Evolutionary conservation across 1,140 invertebrate species (phyloP).

Genomic region (Ceratosolen fusciceps): DNA sequence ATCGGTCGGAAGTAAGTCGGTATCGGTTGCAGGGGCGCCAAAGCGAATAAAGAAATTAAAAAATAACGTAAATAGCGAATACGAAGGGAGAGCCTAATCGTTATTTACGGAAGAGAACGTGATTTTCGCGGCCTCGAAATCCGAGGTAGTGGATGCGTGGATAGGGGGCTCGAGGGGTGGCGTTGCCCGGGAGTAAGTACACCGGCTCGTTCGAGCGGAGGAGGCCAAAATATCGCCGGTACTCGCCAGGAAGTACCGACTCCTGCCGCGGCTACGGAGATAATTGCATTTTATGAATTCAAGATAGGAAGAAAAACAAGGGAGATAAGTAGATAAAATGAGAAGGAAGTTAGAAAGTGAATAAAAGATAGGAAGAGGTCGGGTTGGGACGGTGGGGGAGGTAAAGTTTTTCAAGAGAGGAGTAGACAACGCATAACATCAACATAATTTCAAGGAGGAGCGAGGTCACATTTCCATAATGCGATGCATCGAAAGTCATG

Average conservation of each 20-base stretch:
- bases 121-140: neutral
- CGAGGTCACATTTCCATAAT: conserved; percentile 67
- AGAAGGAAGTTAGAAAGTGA: conserved; percentile 51
- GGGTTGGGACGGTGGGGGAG: conserved; percentile 20
- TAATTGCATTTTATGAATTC: conserved; percentile 67
- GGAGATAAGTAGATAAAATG: neutral
- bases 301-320: conserved; percentile 52
- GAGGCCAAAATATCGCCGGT: conserved; percentile 16
- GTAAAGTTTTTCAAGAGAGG: neutral
- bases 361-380: neutral
- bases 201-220: neutral
- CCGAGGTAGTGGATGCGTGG: too few species aligned
- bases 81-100: conserved; percentile 8
- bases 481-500: conserved; percentile 65
- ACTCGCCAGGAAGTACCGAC: conserved; percentile 10
- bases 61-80: conserved; percentile 8
- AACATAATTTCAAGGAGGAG: conserved; percentile 67
- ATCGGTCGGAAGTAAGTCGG: neutral
- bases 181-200: too few species aligned
- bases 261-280: neutral
- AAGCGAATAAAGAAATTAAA: neutral
- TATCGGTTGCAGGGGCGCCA: too few species aligned
- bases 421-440: conserved; percentile 60
- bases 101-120: conserved; percentile 25
- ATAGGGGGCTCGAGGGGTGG: neutral